Evolutionary conservation across 2,113 vertebrate species (phyloP).

Genomic region (Nettapus auritus): DNA sequence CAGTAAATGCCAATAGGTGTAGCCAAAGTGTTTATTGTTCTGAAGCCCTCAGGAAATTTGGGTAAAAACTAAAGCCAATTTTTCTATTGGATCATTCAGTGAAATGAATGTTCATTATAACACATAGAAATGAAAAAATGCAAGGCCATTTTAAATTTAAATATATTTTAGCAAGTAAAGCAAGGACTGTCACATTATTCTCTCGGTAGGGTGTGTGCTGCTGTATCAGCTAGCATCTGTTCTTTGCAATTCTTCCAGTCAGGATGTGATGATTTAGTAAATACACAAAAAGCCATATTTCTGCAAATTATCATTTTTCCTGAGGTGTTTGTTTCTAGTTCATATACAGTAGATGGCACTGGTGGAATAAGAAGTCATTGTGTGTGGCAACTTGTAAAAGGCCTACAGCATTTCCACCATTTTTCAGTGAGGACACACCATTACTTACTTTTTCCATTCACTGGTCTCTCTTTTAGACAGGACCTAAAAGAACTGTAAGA

Average conservation of each 20-base stretch:
- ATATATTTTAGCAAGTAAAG: constrained; percentile 68
- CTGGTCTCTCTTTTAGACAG: not conserved
- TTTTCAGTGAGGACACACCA: not conserved
- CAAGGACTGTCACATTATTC: constrained; percentile 72
- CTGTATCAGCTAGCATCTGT: constrained; percentile 75
- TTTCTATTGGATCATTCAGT: constrained; percentile 54
- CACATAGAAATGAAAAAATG: constrained; percentile 60
- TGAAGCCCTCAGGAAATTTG: constrained; percentile 70
- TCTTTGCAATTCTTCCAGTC: constrained; percentile 73
- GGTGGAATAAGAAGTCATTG: constrained; percentile 56
- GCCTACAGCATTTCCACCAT: not conserved
- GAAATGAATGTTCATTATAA: constrained; percentile 71
- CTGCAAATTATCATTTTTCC: constrained; percentile 62
- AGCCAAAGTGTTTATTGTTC: constrained; percentile 54
- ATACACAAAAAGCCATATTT: constrained; percentile 18
- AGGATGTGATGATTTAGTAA: constrained; percentile 73
- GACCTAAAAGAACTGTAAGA: not conserved
- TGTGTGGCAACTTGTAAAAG: not conserved
- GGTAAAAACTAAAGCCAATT: constrained; percentile 57
- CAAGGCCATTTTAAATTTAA: constrained; percentile 77
- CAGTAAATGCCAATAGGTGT: constrained; percentile 31
- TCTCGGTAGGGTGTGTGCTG: constrained; percentile 71
- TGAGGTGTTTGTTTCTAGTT: constrained; percentile 47
- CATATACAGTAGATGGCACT: constrained; percentile 61
- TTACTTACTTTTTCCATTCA: not conserved